These are phyloP conservation scores for Cliona cf. orientalis DNA, from an alignment of 37 sponge, comb jelly and placozoan species.

Conservation along the genomic window DNA sequence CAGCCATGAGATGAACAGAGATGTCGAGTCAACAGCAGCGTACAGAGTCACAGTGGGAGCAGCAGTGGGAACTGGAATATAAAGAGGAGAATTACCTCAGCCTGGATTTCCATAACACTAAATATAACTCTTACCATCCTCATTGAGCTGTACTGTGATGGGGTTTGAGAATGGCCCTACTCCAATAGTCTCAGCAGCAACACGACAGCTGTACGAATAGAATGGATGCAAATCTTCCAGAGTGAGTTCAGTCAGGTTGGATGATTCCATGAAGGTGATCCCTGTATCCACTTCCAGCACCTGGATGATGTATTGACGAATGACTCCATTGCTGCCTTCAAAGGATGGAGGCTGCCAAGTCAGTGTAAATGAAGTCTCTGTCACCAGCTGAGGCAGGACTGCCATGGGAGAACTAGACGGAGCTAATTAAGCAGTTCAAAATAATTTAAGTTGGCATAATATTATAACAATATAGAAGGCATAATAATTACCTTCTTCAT, in stretches of 20 bases:
- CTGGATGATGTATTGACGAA: slow-evolving; percentile 14
- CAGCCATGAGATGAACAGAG: neutral
- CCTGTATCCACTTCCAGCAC: neutral
- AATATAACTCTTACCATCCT: slow-evolving; percentile 5
- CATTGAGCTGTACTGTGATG: slow-evolving; percentile 2
- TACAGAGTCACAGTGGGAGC: neutral
- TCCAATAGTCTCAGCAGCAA: slow-evolving; percentile 33
- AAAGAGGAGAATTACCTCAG: neutral
- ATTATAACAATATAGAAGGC: neutral
- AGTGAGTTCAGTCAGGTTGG: neutral
- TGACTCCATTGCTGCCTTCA: slow-evolving; percentile 33
- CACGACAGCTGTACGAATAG: neutral
- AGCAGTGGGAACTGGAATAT: neutral
- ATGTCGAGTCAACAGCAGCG: neutral
- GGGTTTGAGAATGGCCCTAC: slow-evolving; percentile 10
- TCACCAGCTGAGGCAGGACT: neutral
- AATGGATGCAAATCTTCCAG: slow-evolving; percentile 6
- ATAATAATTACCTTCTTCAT: neutral
- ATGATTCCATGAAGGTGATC: neutral
- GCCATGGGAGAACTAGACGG: neutral
- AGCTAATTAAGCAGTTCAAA: neutral
- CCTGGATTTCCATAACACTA: too few relatives aligned
- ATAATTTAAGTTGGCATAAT: too few relatives aligned
- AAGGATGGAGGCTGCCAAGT: slow-evolving; percentile 11
- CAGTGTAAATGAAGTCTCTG: neutral